phyloP scores from a whole-genome alignment of 35 echinoderm and acorn worm genomes.

The Stichopus chloronotus region DNA sequence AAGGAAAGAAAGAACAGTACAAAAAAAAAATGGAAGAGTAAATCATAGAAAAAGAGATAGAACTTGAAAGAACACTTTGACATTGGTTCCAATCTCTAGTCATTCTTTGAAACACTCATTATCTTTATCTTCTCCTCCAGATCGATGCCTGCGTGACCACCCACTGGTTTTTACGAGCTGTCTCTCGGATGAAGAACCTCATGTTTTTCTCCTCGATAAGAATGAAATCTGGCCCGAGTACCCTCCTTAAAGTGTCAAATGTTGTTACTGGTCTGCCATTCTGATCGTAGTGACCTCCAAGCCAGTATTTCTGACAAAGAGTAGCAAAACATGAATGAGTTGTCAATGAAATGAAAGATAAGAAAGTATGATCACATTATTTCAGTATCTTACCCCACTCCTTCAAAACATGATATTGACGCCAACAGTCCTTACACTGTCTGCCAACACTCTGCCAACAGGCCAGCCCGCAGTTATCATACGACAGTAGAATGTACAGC shows the following conservation, averaged over 20 bases:
- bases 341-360: too few species aligned
- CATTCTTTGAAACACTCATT: neutral
- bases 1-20: too few species aligned
- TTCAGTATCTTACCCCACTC: too few species aligned
- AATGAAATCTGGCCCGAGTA: conserved; percentile 79
- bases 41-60: neutral
- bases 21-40: too few species aligned
- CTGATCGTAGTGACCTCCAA: conserved; percentile 82
- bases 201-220: conserved; percentile 79
- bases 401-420: too few species aligned
- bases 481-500: too few species aligned
- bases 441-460: too few species aligned
- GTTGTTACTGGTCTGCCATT: conserved; percentile 80
- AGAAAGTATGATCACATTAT: too few species aligned
- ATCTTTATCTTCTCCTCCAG: conserved; percentile 81
- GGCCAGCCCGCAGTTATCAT: too few species aligned
- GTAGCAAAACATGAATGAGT: conserved; percentile 23
- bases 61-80: neutral
- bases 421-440: too few species aligned
- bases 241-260: conserved; percentile 74
- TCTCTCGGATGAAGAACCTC: conserved; percentile 88
- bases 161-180: conserved; percentile 90
- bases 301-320: conserved; percentile 82
- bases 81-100: neutral
- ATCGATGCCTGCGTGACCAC: conserved; percentile 67